A percentile compares a stretch with the other conserved stretches of the same genome.
phyloP scores from a whole-genome alignment of 2,888 invertebrate genomes.

The Brenthis daphne region DNA sequence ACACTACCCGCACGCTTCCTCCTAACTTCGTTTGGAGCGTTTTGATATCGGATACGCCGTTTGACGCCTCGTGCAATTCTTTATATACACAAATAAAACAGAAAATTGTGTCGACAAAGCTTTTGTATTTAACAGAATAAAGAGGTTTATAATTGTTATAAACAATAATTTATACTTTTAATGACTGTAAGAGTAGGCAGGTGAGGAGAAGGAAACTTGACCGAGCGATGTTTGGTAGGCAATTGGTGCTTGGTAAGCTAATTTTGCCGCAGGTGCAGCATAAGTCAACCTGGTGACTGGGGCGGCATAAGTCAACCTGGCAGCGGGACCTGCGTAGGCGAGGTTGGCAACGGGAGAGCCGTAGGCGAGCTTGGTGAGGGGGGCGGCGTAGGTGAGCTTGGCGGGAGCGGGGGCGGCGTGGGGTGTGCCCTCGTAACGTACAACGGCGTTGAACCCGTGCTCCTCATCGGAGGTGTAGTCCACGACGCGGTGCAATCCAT shows the following conservation, averaged over 20 bases:
- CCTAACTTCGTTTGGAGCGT: slow-evolving; percentile 79
- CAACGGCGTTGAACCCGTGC: slow-evolving; percentile 73
- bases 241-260: slow-evolving; percentile 47
- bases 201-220: slow-evolving; percentile 53
- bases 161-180: slow-evolving; percentile 48
- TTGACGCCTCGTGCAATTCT: slow-evolving; percentile 72
- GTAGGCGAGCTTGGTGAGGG: slow-evolving; percentile 44
- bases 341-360: slow-evolving; percentile 46
- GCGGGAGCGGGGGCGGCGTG: slow-evolving; percentile 48
- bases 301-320: slow-evolving; percentile 52
- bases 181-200: slow-evolving; percentile 67
- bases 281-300: slow-evolving; percentile 49
- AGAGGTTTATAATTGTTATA: slow-evolving; percentile 28
- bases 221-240: slow-evolving; percentile 49
- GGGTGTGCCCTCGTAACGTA: slow-evolving; percentile 71
- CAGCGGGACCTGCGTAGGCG: slow-evolving; percentile 49
- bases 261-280: slow-evolving; percentile 46
- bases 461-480: slow-evolving; percentile 72
- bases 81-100: slow-evolving; percentile 56
- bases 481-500: slow-evolving; percentile 71
- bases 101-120: slow-evolving; percentile 36
- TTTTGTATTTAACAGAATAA: slow-evolving; percentile 42
- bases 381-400: slow-evolving; percentile 37
- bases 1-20: slow-evolving; percentile 79
- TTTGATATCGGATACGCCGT: slow-evolving; percentile 80